Base-by-base conservation (phyloP, 2,797 vertebrate genomes). In the Austrolebias charrua region DNA sequence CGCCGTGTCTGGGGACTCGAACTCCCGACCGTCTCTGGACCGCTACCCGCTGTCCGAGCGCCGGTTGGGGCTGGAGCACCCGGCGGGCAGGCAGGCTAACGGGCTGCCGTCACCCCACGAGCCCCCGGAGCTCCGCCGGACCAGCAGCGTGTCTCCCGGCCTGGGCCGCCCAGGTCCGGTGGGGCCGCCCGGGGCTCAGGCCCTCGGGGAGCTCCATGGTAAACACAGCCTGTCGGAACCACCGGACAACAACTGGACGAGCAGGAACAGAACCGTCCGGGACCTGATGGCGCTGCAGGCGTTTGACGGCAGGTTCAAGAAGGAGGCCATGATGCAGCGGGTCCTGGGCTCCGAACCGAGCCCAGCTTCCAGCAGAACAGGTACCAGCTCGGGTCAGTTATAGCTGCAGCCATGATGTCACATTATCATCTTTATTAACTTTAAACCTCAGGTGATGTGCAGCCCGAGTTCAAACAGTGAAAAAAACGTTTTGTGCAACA, bases 231-330 rank as follows among this genome's bases (percentile, higher is more conserved):
- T 92, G 55, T 92, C 86, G 60, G 94, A 92, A 72, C 88, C 92
- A 79, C 88, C 80, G 49, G 93, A 82, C 82, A 92, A 92, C 90
- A 96, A 58, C 83, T 69, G 95, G 88, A 71, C 92, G 95, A 85
- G 92, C 64, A 94, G 96, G 77, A 93, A 94, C 82, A 97, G 96
- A 83, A 97, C 96, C 0, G 95, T 97, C 82, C 89, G 96, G 72
- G 96, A 98, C 86, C 92, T 98, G 86, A 94, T 97, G 93, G 94
- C 94, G 73, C 89, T 96, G 89, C 94, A 96, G 83, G 80, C 94
- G 15, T 95, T 95, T 91, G 95, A 98, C 81, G 87, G 76, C 91
- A 24, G 24, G 24, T 24, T 24, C 3, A 24, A 24, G 24, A 24
- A 24, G 24, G 24, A 24, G 24, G 24, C 90, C 90, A 91, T 96